phyloP scores from a whole-genome alignment of 2,113 vertebrate species.

The Peromyscus maniculatus region DNA sequence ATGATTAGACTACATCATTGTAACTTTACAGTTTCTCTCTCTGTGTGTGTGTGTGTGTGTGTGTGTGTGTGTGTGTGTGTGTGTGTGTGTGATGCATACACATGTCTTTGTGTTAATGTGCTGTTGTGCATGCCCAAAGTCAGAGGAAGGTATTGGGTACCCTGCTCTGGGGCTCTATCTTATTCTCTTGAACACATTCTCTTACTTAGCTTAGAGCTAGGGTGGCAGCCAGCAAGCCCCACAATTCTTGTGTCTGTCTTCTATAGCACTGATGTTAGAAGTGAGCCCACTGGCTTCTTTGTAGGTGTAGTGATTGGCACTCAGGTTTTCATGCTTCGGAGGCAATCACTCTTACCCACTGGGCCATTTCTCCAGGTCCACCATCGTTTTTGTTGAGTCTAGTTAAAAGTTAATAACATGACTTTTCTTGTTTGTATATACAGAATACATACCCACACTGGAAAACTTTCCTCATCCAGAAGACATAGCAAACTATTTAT shows the following conservation, averaged over 20 bases:
- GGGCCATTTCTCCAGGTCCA: not conserved
- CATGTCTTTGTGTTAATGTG: not conserved
- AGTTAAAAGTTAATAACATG: not conserved
- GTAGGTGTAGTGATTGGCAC: not conserved
- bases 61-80: not conserved
- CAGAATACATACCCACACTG: not conserved
- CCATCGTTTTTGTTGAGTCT: not conserved
- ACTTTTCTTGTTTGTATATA: not conserved
- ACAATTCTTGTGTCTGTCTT: not conserved
- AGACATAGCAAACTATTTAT: not conserved
- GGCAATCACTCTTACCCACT: not conserved
- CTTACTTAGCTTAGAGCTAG: not conserved
- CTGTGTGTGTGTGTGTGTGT: no score
- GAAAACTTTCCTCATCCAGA: not conserved
- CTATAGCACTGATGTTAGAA: not conserved
- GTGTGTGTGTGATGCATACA: not conserved
- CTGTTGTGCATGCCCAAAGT: not conserved
- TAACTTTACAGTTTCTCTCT: not conserved
- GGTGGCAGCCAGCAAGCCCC: not conserved
- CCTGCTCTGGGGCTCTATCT: not conserved
- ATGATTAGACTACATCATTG: not conserved
- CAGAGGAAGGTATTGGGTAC: not conserved
- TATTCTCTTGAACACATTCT: not conserved
- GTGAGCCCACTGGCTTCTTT: not conserved
- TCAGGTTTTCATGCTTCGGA: not conserved